phyloP scores from a whole-genome alignment of 2,888 invertebrate species.

The Microdon myrmicae region DNA sequence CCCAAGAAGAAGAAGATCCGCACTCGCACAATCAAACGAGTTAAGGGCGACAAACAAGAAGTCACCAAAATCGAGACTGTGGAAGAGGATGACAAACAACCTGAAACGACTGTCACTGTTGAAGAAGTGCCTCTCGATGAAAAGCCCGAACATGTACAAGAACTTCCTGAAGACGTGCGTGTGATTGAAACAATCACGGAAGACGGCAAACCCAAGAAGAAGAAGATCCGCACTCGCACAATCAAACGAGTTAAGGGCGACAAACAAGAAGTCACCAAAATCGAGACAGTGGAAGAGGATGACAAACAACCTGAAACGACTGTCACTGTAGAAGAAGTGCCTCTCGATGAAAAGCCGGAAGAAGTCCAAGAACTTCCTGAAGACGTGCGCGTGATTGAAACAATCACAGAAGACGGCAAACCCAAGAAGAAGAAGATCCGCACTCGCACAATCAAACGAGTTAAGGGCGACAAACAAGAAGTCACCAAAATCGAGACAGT shows the following conservation, averaged over 20 bases:
- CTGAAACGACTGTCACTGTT: constrained; percentile 9
- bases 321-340: constrained; percentile 2
- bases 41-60: constrained; percentile 16
- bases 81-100: constrained; percentile 13
- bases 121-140: constrained; percentile 8
- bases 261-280: constrained; percentile 10
- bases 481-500: constrained; percentile 9
- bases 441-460: constrained; percentile 6
- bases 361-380: constrained; percentile 2
- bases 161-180: constrained; percentile 4
- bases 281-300: constrained; percentile 6
- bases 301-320: constrained; percentile 4
- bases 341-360: constrained; percentile 1
- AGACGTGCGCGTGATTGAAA: constrained; percentile 3
- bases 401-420: constrained; percentile 3
- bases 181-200: constrained; percentile 1
- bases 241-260: constrained; percentile 7
- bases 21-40: constrained; percentile 7
- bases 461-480: constrained; percentile 11
- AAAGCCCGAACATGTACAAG: neutral
- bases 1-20: constrained; percentile 11
- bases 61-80: constrained; percentile 16
- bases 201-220: constrained; percentile 6
- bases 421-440: constrained; percentile 6
- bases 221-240: constrained; percentile 9